These are phyloP conservation scores for Muricea muricata DNA, from an alignment of 92 coral and sea anemone genomes.

Conservation along the genomic window DNA sequence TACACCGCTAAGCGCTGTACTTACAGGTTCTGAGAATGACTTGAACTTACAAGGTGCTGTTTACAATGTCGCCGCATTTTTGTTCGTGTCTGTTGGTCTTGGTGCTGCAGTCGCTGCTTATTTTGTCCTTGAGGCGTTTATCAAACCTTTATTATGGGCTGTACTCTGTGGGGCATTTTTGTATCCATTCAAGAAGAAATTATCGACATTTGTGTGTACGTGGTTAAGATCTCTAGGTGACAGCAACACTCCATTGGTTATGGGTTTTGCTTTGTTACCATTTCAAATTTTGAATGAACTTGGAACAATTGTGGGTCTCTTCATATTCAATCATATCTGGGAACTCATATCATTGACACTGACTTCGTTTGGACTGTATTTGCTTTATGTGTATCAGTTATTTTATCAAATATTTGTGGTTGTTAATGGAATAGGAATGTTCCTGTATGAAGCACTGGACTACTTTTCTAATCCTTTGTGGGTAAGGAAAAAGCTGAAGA, in stretches of 20 bases:
- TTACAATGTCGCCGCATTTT: conserved; percentile 92
- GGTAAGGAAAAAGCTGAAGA: conserved; percentile 62
- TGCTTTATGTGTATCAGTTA: conserved; percentile 80
- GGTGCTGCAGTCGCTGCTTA: conserved; percentile 94
- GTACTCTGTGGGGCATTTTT: conserved; percentile 95
- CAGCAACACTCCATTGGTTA: conserved; percentile 83
- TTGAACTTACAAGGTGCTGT: conserved; percentile 87
- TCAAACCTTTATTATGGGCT: conserved; percentile 98
- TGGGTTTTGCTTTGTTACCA: conserved; percentile 85
- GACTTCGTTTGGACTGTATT: conserved; percentile 63
- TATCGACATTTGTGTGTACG: conserved; percentile 76
- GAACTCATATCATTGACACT: conserved; percentile 69
- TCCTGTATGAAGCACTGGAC: conserved; percentile 79
- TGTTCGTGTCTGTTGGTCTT: conserved; percentile 82
- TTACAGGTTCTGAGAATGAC: conserved; percentile 75
- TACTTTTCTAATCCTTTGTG: conserved; percentile 77
- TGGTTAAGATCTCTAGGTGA: conserved; percentile 86
- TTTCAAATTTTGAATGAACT: conserved; percentile 81
- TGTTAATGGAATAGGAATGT: conserved; percentile 64
- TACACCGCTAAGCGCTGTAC: conserved; percentile 86
- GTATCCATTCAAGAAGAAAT: conserved; percentile 91
- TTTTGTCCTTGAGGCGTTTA: conserved; percentile 87
- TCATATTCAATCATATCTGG: conserved; percentile 66
- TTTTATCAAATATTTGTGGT: conserved; percentile 80
- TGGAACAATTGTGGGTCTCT: conserved; percentile 83